Base-by-base conservation (phyloP, 2,888 invertebrate genomes). In the Tortrix viridana region DNA sequence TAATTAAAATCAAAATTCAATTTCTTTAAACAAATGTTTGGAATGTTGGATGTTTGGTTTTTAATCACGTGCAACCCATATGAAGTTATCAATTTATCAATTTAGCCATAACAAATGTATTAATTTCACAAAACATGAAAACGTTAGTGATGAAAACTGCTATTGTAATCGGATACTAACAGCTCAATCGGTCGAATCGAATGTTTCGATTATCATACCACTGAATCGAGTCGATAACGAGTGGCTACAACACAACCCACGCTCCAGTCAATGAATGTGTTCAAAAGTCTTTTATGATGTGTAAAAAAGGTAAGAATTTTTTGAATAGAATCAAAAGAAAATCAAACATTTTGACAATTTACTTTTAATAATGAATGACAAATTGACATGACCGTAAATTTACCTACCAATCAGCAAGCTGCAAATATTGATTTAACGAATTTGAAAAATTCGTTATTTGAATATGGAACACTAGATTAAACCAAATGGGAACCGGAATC, bases 131-230 rank as follows among this genome's bases (percentile, higher is more conserved):
- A 62, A 62, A 57, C 63, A 53, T 53, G 63, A 53, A 62, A 44
- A 58, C 44, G 62, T 16, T 23, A 26, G 19, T 23, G 52, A 50
- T 66, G 69, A 65, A 59, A 69, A 67, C 67, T 22, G 62, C 60
- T 38, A 63, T 68, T 70, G 71, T 67, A 71, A 70, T 61, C 55
- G 50, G 67, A 71, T 61, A 71, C 65, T 59, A 57, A 71, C 71
- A 50, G 65, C 68, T 71, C 60, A 69, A 71, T 71, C 63, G 60
- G 20, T 18, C 23, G 38, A 47, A 60, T 61, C 53, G 60, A 38
- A 53, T 47, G 49, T 41, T 41, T 47, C 47, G 52, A 63, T 58
- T 63, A 58, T 58, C 63, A 58, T 58, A 53, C 43, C 48, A 47
- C 52, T 47, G 56, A 55, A 53, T 68, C 60, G 59, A 64, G n/a